phyloP scores from a whole-genome alignment of 2,888 invertebrate genomes.

The Caenorhabditis drosophilae region DNA sequence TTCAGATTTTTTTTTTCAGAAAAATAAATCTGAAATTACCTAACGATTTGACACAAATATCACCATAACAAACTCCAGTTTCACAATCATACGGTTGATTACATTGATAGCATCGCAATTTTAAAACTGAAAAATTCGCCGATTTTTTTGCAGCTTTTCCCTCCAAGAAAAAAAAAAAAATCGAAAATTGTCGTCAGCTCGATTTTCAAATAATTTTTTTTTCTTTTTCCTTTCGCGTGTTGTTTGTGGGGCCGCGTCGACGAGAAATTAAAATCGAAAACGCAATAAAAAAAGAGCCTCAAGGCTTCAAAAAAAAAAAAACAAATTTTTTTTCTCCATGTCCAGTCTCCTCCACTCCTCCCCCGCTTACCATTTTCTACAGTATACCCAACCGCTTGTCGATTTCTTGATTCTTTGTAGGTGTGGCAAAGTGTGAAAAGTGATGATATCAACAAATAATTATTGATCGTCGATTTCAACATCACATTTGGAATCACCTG shows the following conservation, averaged over 20 bases:
- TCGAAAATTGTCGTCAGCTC: not conserved
- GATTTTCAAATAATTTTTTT: not conserved
- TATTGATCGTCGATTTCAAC: not conserved
- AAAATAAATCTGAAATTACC: constrained; percentile 9
- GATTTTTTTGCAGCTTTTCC: not conserved
- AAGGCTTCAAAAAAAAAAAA: not conserved
- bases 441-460: no score
- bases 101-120: constrained; percentile 54
- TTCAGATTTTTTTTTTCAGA: no score
- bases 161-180: not conserved
- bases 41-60: constrained; percentile 61
- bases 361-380: constrained; percentile 23
- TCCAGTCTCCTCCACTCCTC: not conserved
- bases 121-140: constrained; percentile 29
- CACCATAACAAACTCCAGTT: constrained; percentile 62
- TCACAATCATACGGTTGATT: constrained; percentile 56
- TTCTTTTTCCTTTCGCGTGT: no score
- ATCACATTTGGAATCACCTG: not conserved
- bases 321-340: not conserved
- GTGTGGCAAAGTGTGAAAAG: no score
- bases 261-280: not conserved
- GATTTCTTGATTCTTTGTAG: constrained; percentile 21
- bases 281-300: no score
- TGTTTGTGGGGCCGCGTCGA: no score
- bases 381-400: constrained; percentile 27